phyloP scores from a whole-genome alignment of 2,888 invertebrate genomes.

The Idaea dimidiata region DNA sequence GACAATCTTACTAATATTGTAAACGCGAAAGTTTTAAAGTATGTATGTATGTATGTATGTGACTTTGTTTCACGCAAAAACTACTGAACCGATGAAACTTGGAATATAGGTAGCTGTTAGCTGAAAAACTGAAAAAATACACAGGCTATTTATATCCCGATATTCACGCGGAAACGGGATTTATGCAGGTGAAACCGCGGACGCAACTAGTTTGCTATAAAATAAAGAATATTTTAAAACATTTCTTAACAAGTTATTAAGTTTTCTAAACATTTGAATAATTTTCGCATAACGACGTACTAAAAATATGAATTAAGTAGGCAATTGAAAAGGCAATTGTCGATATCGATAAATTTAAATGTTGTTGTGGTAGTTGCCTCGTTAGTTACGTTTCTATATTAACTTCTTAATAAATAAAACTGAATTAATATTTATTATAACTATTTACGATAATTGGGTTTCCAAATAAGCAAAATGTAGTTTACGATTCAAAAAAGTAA shows the following conservation, averaged over 20 bases:
- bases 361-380: neutral
- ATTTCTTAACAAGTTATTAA: neutral
- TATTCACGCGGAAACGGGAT: too few species aligned
- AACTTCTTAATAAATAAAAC: neutral
- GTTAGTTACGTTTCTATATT: neutral
- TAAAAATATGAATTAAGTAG: neutral
- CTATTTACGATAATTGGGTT: conserved; percentile 2
- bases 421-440: conserved; percentile 2
- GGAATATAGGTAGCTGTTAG: too few species aligned
- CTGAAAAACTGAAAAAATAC: too few species aligned
- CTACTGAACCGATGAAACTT: too few species aligned
- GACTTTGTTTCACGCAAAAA: too few species aligned
- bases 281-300: neutral
- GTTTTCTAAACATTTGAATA: neutral
- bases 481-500: neutral
- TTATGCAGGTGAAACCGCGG: too few species aligned
- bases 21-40: too few species aligned
- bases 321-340: conserved; percentile 4
- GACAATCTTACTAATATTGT: too few species aligned
- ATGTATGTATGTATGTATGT: too few species aligned
- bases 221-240: neutral
- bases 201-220: too few species aligned
- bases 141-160: too few species aligned
- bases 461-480: conserved; percentile 2
- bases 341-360: conserved; percentile 11